Base-by-base conservation (phyloP, 2,888 invertebrate species). In the Drosophila meridionalis region DNA sequence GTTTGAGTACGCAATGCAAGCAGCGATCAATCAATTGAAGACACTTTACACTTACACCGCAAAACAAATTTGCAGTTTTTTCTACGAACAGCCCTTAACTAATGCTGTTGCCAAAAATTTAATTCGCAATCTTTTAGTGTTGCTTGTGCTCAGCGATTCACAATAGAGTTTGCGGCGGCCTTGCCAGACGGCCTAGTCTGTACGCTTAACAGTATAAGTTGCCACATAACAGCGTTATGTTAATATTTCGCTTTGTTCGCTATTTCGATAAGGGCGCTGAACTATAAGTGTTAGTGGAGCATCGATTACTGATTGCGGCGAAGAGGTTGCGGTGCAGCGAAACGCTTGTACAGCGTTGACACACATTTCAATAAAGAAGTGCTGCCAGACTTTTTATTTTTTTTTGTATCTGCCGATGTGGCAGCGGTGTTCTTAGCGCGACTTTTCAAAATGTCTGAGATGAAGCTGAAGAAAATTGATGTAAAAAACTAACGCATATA, bases 91-190 rank as follows among this genome's bases (percentile, higher is more conserved):
- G 45, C 58, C 62, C 64, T 61, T 26, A 59, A 75, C 59, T 62
- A 76, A 47, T 64, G 42, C 55, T 59, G 26, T 61, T 79, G 76
- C 76, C 79, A 70, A 78, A 78, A 72, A 70, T 60, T 52, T 77
- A 77, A 76, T 77, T 77, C 48, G 78, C 78, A 77, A 69, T 69
- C 53, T 77, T 77, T 73, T 62, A 57, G 66, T 73, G 69, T 77
- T 77, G 76, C 58, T 73, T 68, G 72, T 62, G 58, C 43, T 45
- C 60, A 42, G 20, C 2, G 48, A 65, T 73, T 76, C 68, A 68
- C 72, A 76, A 76, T 76, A 76, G 73, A 60, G 42, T 52, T 47
- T 43, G 9, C 20, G 26, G 26, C 7, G 34, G 57, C 32, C 69
- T 64, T 74, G 75, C 75, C 75, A 59, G 47, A 73, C 55, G 30